Evolutionary conservation across 2,113 vertebrate genomes (phyloP), one percentile per base, ranked within the genome.

Genomic region (Callaeas wilsoni): DNA sequence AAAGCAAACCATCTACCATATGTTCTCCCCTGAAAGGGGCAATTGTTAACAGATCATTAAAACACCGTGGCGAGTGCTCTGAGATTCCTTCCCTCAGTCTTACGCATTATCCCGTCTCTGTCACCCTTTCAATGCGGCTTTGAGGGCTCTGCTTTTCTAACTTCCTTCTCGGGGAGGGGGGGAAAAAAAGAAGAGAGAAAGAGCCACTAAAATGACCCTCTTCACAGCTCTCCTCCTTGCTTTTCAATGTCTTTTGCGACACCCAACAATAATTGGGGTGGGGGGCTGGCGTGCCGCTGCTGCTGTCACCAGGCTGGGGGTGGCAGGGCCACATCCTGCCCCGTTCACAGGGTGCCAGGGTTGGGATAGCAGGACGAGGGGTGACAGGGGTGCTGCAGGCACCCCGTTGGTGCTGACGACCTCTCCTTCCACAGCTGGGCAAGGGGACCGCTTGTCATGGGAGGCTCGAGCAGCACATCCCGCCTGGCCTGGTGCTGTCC

Each of bases 91-190:
- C 95, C 94, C 96, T 93, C 89, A 16, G 20, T 97, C 95, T 93
- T 87, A 87, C 4, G 55, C 96, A 94, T 97, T 97, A 97, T 97
- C 94, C 95, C 4, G 87, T 95, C 93, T 95, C 95, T 97, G 94
- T 93, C 91, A 94, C 87, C 64, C 91, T 97, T 97, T 97, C 97
- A 98, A 97, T 98, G 93, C 73, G 4, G 95, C 96, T 97, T 98
- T 97, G 97, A 97, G 96, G 96, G 88, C 96, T 96, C 96, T 97
- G 97, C 97, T 97, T 97, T 98, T 97, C 97, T 97, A 98, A 97
- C 97, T 97, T 97, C 95, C 97, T 97, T 86, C 94, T 88, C 27
- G 6, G 18, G 26, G 46, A 9, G 6, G 7, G 11, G 6, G 7
- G 6, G 17, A 23, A 39, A 29, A 63, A 30, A 52, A 84, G 74